Conservation (phyloP, 1,140 invertebrate genomes). For the Heliconius himera region DNA sequence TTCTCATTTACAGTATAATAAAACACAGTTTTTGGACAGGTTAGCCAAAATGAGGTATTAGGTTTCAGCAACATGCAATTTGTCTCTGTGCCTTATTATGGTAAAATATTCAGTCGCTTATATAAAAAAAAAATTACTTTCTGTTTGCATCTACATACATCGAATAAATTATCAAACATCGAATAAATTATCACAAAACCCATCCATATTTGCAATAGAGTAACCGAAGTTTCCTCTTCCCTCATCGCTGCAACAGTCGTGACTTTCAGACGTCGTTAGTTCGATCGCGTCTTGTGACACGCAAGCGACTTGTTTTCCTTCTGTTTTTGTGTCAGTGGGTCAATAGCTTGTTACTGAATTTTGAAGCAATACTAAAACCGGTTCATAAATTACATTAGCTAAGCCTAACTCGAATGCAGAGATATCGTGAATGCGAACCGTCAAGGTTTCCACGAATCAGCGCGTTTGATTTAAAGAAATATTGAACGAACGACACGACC, state of each 20-base stretch:
- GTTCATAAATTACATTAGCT: conserved; percentile 60
- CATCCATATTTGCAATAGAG: neutral
- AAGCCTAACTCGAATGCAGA: conserved; percentile 45
- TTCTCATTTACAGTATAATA: neutral
- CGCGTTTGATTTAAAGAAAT: neutral
- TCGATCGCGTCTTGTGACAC: conserved; percentile 56
- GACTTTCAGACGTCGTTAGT: conserved; percentile 37
- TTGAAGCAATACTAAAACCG: conserved; percentile 65
- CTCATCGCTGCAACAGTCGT: conserved; percentile 7
- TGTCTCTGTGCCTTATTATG: neutral
- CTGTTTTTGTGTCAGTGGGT: conserved; percentile 74
- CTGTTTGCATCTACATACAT: no score
- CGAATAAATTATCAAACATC: no score
- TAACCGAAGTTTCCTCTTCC: conserved; percentile 34
- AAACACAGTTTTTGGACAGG: neutral
- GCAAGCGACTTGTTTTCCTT: conserved; percentile 73
- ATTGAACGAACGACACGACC: neutral
- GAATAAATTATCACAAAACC: neutral
- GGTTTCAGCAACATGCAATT: neutral
- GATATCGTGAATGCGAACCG: conserved; percentile 25
- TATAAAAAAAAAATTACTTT: neutral
- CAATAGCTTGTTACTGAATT: conserved; percentile 73
- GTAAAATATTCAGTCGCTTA: no score
- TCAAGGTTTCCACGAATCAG: conserved; percentile 29
- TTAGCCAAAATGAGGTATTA: neutral